Evolutionary conservation across 1,140 invertebrate genomes (phyloP).

Genomic region (Chrysopa pallens): DNA sequence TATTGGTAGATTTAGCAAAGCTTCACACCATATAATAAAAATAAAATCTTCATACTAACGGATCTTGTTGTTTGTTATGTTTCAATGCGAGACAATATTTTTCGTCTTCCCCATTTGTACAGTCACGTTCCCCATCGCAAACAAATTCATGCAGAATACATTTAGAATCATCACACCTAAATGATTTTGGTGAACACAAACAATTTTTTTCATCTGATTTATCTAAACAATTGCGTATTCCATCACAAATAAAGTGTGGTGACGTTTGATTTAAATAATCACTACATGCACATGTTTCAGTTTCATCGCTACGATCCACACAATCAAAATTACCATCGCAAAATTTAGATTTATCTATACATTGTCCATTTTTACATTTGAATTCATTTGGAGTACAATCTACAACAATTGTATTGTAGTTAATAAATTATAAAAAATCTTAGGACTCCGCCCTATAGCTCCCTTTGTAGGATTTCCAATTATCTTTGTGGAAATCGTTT

Average conservation of each 20-base stretch:
- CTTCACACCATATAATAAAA: constrained; percentile 1
- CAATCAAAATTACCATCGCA: constrained; percentile 50
- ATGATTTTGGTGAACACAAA: too few species aligned
- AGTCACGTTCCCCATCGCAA: constrained; percentile 51
- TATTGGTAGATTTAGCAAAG: too few species aligned
- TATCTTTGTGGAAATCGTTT: too few species aligned
- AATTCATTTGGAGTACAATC: constrained; percentile 37
- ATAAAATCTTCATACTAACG: constrained; percentile 9
- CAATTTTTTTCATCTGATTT: constrained; percentile 49
- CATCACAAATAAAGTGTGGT: constrained; percentile 54
- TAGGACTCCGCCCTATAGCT: too few species aligned
- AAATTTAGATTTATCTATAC: constrained; percentile 45
- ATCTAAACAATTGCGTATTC: constrained; percentile 57
- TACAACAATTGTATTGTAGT: constrained; percentile 15
- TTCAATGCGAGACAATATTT: constrained; percentile 22
- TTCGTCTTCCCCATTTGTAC: constrained; percentile 51
- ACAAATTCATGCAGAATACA: constrained; percentile 51
- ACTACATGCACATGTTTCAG: constrained; percentile 39
- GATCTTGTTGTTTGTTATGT: background rate
- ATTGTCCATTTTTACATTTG: constrained; percentile 43
- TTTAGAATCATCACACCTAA: constrained; percentile 4
- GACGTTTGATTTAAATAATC: constrained; percentile 43
- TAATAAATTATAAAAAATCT: background rate
- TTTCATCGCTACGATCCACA: constrained; percentile 51
- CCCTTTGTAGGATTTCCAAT: too few species aligned